A percentile compares a stretch with the other conserved stretches of the same genome.
Evolutionary conservation across 1,140 invertebrate species (phyloP).

Genomic region (Fopius arisanus): DNA sequence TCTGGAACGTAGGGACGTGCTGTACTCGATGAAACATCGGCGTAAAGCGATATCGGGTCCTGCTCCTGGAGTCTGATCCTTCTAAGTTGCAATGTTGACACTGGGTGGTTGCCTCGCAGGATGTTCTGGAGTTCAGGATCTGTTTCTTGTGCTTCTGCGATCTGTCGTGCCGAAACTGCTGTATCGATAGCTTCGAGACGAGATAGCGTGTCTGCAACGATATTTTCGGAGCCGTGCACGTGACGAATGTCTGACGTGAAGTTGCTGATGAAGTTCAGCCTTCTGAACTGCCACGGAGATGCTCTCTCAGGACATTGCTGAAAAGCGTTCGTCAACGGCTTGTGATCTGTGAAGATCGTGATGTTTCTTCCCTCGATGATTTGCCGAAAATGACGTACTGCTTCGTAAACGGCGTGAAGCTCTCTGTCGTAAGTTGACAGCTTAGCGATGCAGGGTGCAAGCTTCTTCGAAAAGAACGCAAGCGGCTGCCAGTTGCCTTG

Average conservation of each 20-base stretch:
- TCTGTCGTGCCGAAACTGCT: not conserved
- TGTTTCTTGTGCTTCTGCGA: constrained; percentile 17
- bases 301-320: constrained; percentile 43
- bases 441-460: not conserved
- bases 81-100: no score
- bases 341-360: constrained; percentile 35
- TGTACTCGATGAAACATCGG: constrained; percentile 21
- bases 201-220: constrained; percentile 29
- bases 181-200: not conserved
- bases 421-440: not conserved
- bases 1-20: constrained; percentile 34
- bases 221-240: constrained; percentile 38
- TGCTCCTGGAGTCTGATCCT: no score
- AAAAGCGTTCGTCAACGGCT: constrained; percentile 49
- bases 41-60: constrained; percentile 11
- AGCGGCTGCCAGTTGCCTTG: not conserved
- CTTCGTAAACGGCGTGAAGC: not conserved
- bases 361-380: no score
- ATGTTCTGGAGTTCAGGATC: constrained; percentile 33
- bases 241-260: constrained; percentile 34
- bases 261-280: no score
- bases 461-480: not conserved
- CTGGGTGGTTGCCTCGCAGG: no score
- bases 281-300: constrained; percentile 42
- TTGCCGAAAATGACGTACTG: not conserved